Base-by-base conservation (phyloP, 2,888 invertebrate genomes). In the Scrobipalpa atriplicella region DNA sequence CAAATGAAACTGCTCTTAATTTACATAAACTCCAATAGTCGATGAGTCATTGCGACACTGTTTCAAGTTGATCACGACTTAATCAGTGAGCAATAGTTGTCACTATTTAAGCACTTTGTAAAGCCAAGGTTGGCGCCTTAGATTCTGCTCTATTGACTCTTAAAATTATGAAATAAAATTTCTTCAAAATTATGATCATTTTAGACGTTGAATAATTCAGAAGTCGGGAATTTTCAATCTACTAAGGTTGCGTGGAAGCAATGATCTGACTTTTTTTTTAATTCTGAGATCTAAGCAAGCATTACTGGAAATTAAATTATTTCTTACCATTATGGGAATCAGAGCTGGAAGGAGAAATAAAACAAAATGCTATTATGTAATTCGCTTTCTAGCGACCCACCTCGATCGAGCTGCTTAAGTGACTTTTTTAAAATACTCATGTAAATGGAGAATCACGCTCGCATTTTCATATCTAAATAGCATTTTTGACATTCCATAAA, bases 111-210 rank as follows among this genome's bases (percentile, higher is more conserved):
- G 38, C 16, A 58, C 58, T 58, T 58, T 58, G 58, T 58, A 58
- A 58, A 16, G 38, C 13, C 21, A 56, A 52, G 21, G 21, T 47
- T 60, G 19, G 19, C 65, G 60, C 61, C 41, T 60, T 47, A 65
- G 58, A 58, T 56, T 58, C 54, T 43, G 58, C 18, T 16, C 58
- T 36, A 47, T 43, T n/a, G 54, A 21, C 39, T 56, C 29, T 29
- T 29, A 29, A 29, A 29, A n/a, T 47, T 1, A 47, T 16, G n/a
- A 47, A 47, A 47, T 8, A 47, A 47, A 47, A n/a, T 47, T n/a
- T n/a, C 47, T 29, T 29, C 29, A 5, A 47, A 47, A 47, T 16
- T 47, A 47, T 47, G 47, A 47, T n/a, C 47, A 16, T 16, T 47
- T 47, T 47, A 3, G 16, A 7, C 5, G 47, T 47, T 16, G 6